Evolutionary conservation across 2,888 invertebrate genomes (phyloP), one percentile per base, ranked within the genome.

Genomic region (Drosophila anceps): DNA sequence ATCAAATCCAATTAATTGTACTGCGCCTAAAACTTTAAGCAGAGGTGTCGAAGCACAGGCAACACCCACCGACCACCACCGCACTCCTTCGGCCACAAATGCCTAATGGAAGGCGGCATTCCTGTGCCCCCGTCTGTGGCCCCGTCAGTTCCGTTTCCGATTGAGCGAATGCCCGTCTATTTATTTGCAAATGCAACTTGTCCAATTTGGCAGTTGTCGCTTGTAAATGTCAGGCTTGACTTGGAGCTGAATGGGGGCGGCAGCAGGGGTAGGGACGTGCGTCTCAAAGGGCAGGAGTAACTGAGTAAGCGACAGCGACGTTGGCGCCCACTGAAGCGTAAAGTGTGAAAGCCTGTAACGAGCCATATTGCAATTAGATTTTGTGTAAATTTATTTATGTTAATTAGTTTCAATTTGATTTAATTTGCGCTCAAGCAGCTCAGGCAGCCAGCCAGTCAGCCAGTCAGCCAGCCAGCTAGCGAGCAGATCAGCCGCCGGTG

Each of bases 341-440:
- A 88, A 84, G 84, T 84, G 84, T 84, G 88, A 84, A 84, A 85
- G 81, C 76, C 85, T 77, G 83, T 83, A 84, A 84, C 88, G 88
- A 88, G 84, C 73, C 84, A 88, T 84, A 84, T 88, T 88, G 81
- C 83, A 73, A 84, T 84, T 84, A 88, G 84, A 85, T 84, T 88
- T 79, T 88, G 83, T 79, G 85, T 83, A 88, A 85, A 84, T 88
- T 86, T 86, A 86, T 86, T 86, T 84, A 88, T 88, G 88, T 76
- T 86, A 86, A 86, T 88, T 86, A 86, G 87, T 88, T 87, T 81
- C 81, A 88, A 88, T 85, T 88, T 85, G 88, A 85, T 85, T 85
- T 88, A 82, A 86, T 86, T 86, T 88, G 76, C 74, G 76, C 65
- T 53, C 66, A 72, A 75, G 71, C 70, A 65, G 73, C 37, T 54